Evolutionary conservation across 1,140 invertebrate species (phyloP).

Genomic region (Atta cephalotes): DNA sequence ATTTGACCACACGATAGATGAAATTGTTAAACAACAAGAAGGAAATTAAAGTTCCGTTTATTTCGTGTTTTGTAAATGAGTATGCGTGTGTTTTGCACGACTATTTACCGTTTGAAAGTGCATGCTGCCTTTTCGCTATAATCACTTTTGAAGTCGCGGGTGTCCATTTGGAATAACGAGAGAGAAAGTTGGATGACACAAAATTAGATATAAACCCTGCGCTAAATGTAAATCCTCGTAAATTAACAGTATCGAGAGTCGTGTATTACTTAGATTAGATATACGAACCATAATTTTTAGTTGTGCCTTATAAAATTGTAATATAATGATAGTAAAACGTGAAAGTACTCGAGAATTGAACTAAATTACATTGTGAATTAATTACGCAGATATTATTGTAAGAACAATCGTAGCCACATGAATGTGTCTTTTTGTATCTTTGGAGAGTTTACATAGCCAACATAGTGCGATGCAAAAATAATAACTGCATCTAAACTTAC

Average conservation of each 20-base stretch:
- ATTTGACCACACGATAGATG: conserved; percentile 30
- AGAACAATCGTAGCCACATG: conserved; percentile 14
- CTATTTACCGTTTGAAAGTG: conserved; percentile 20
- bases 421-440: conserved; percentile 30
- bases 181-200: conserved; percentile 38
- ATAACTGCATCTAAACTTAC: neutral
- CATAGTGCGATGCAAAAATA: neutral
- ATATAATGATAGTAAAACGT: neutral
- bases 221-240: neutral
- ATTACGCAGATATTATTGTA: conserved; percentile 28
- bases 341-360: conserved; percentile 2
- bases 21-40: conserved; percentile 39
- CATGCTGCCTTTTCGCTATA: conserved; percentile 14
- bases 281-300: neutral
- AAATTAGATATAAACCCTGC: conserved; percentile 25
- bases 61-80: neutral
- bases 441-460: neutral
- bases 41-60: conserved; percentile 51
- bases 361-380: neutral
- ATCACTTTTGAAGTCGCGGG: conserved; percentile 11
- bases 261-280: neutral
- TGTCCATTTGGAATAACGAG: conserved; percentile 27
- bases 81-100: neutral
- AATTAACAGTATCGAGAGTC: neutral
- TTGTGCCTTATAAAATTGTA: neutral